Percentiles rank a stretch among this genome's conserved stretches.
phyloP scores from a whole-genome alignment of 2,113 vertebrate species.

The Callorhinus ursinus region DNA sequence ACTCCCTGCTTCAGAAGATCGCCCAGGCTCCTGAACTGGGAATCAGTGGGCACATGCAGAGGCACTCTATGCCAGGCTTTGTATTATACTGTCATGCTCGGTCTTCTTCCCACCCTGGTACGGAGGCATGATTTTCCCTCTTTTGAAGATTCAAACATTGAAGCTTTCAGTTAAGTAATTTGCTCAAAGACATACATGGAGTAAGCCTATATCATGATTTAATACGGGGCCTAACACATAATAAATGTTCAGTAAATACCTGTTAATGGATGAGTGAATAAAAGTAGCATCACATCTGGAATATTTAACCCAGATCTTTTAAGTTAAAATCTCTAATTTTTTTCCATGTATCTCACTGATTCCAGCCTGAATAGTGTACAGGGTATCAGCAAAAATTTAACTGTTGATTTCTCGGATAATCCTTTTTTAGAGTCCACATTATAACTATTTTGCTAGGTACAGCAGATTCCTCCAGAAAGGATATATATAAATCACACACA shows the following conservation, averaged over 20 bases:
- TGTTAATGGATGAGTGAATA: background rate
- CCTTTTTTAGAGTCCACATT: background rate
- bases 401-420: background rate
- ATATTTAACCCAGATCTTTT: background rate
- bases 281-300: background rate
- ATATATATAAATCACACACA: background rate
- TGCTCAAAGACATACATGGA: background rate
- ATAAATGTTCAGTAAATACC: slow-evolving; percentile 1
- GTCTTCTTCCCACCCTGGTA: background rate
- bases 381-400: background rate
- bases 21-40: background rate
- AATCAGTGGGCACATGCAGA: background rate
- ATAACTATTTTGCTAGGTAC: background rate
- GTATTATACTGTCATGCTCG: background rate
- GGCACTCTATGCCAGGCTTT: background rate
- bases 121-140: background rate
- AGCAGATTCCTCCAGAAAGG: background rate
- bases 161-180: background rate
- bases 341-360: background rate
- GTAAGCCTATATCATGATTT: background rate
- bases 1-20: background rate
- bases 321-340: background rate
- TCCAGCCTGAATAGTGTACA: background rate
- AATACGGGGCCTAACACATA: background rate
- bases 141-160: background rate